Base-by-base conservation (phyloP, 2,113 vertebrate genomes). In the Sapajus apella region DNA sequence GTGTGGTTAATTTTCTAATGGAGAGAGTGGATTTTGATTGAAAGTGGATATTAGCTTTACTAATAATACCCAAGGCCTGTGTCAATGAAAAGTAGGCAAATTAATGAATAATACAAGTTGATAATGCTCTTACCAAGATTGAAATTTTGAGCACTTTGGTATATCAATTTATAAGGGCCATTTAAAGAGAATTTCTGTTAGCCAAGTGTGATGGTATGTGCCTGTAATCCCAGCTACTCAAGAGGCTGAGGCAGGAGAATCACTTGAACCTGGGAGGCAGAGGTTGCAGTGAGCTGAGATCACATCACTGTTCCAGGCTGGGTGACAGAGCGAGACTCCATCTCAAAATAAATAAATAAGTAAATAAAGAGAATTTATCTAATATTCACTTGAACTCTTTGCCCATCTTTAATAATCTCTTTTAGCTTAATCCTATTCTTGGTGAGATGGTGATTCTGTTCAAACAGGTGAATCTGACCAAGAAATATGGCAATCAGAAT, bases 11-110 rank as follows among this genome's bases (percentile, higher is more conserved):
- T 90, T 79, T 79, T 90, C 45, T 72, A 45, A 68, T 55, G 20
- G 47, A 75, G 40, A 95, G 70, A 82, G 61, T 23, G 13, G 76
- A 40, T 96, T 77, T 98, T 91, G 66, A 84, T 47, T 82, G 72
- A 95, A 13, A 40, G 25, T 82, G 66, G 79, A 27, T n/a, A n/a
- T 43, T 75, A 75, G 43, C 18, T 87, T 93, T 79, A 18, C 81
- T 64, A 30, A 30, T 90, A 56, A 55, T 58, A 18, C 40, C 58
- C 58, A 80, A 21, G 88, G 61, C 20, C 64, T 80, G 4, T 52
- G 45, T 52, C 81, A 84, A 45, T 96, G 43, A 86, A 66, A 64
- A 77, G 11, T 7, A 37, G 77, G 6, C 8, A 94, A 64, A 82
- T 72, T 72, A 77, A 43, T 87, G 52, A 94, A 81, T 91, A 64